These are phyloP conservation scores for Lycocorax pyrrhopterus DNA, from an alignment of 2,113 vertebrate species.

Conservation along the genomic window DNA sequence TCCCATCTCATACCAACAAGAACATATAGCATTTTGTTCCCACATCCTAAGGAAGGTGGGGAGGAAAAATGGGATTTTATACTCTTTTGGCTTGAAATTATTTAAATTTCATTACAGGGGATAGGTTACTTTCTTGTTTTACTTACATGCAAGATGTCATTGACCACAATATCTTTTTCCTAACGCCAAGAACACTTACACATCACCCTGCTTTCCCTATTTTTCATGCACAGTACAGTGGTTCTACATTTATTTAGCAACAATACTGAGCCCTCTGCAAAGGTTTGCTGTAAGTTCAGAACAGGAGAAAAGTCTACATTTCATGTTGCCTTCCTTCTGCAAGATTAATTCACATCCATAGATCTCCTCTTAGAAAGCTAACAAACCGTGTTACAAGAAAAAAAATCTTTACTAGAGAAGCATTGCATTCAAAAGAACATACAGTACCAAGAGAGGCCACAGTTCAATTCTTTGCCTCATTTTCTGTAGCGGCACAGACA, in stretches of 20 bases:
- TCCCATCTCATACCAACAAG: not conserved
- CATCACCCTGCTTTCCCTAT: rapidly evolving
- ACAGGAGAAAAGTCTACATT: conserved; percentile 7
- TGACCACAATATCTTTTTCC: not conserved
- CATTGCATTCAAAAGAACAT: not conserved
- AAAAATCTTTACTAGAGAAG: not conserved
- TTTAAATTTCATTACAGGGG: not conserved
- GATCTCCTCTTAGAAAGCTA: conserved; percentile 22
- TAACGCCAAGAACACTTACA: not conserved
- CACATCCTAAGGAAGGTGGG: not conserved
- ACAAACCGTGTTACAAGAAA: not conserved
- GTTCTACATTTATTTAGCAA: not conserved
- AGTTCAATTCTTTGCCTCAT: not conserved
- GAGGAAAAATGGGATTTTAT: not conserved
- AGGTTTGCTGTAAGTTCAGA: not conserved
- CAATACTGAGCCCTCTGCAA: not conserved
- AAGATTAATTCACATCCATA: conserved; percentile 44
- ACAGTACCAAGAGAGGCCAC: not conserved
- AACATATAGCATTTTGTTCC: not conserved
- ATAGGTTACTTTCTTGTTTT: not conserved
- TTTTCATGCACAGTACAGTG: not conserved
- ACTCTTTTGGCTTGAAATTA: not conserved
- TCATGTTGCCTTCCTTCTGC: conserved; percentile 48
- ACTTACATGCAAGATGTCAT: not conserved
- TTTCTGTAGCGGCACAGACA: not conserved